phyloP scores from a whole-genome alignment of 2,888 invertebrate species.

The Leptopilina drosophilae region DNA sequence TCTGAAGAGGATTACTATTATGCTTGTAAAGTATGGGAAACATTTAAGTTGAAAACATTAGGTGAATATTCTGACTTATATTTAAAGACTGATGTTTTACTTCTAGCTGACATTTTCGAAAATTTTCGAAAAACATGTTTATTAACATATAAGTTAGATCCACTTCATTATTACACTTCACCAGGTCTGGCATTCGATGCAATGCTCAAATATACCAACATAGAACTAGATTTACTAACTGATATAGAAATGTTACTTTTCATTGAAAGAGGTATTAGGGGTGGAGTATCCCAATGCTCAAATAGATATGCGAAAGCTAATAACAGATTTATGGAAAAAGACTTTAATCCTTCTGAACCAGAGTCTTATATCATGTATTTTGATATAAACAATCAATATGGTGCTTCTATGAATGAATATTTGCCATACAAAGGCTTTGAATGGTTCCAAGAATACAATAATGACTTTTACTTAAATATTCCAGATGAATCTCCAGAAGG shows the following conservation, averaged over 20 bases:
- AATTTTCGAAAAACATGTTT: not conserved
- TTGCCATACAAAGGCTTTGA: not conserved
- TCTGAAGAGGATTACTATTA: not conserved
- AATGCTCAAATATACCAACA: not conserved
- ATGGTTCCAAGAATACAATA: slow-evolving; percentile 40
- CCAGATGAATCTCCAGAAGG: too few species aligned
- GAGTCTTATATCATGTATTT: too few species aligned
- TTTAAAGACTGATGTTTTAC: too few species aligned
- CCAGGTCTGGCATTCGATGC: not conserved
- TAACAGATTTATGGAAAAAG: not conserved
- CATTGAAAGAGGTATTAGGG: not conserved
- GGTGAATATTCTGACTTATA: not conserved
- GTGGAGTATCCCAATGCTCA: too few species aligned
- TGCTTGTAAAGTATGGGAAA: too few species aligned
- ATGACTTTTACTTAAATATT: too few species aligned
- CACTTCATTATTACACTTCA: not conserved
- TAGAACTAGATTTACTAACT: too few species aligned
- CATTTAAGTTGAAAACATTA: not conserved
- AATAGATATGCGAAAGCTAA: too few species aligned
- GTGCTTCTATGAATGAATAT: not conserved
- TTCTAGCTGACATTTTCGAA: too few species aligned
- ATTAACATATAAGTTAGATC: not conserved
- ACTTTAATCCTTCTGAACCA: too few species aligned
- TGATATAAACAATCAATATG: too few species aligned
- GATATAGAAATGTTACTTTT: not conserved